Evolutionary conservation across 2,797 vertebrate genomes (phyloP).

Genomic region (Ptychadena robeensis): DNA sequence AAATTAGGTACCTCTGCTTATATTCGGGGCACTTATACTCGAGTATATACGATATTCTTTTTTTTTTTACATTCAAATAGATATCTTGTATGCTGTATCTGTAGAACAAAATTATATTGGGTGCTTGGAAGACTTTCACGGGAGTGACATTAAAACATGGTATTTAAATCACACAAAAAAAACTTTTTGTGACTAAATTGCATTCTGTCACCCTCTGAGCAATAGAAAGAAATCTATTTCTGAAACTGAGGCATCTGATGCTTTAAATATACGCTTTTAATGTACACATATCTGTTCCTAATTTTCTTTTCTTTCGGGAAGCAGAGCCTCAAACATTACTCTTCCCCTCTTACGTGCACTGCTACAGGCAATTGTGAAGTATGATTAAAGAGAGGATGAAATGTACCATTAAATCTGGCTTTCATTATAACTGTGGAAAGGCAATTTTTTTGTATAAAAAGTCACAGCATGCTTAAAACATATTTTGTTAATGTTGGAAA

Average conservation of each 20-base stretch:
- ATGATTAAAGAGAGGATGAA: slow-evolving; percentile 46
- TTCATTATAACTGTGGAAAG: slow-evolving; percentile 27
- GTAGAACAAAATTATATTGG: neutral
- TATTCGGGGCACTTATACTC: too few species aligned
- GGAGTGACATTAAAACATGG: neutral
- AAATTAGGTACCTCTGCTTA: too few species aligned
- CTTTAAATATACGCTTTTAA: slow-evolving; percentile 27
- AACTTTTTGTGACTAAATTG: slow-evolving; percentile 21
- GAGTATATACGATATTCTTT: too few species aligned
- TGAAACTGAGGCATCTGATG: slow-evolving; percentile 44
- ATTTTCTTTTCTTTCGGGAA: slow-evolving; percentile 39
- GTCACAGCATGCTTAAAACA: slow-evolving; percentile 8
- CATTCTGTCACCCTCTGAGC: slow-evolving; percentile 7
- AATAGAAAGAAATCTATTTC: slow-evolving; percentile 41
- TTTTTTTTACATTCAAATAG: too few species aligned
- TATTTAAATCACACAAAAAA: slow-evolving; percentile 10
- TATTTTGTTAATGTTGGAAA: slow-evolving; percentile 29
- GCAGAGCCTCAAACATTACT: slow-evolving; percentile 31
- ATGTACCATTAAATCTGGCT: slow-evolving; percentile 51
- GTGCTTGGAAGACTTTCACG: neutral
- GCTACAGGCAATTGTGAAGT: slow-evolving; percentile 46
- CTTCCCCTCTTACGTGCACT: slow-evolving; percentile 3
- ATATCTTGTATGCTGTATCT: neutral
- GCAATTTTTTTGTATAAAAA: slow-evolving; percentile 20
- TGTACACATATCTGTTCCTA: slow-evolving; percentile 51